phyloP scores from a whole-genome alignment of 1,140 invertebrate genomes.

The Drosophila suzukii region DNA sequence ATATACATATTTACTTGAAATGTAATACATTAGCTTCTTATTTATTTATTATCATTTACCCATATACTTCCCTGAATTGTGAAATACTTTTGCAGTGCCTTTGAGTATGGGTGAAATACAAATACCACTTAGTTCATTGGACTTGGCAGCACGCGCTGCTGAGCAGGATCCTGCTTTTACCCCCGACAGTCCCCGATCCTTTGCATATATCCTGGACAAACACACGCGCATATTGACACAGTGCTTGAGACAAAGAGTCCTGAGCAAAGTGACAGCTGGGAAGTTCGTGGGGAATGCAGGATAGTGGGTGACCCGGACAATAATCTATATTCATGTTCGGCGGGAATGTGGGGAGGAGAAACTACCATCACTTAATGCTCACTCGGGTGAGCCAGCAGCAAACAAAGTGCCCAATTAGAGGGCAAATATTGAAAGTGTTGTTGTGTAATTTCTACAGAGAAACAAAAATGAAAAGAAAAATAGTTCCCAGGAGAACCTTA shows the following conservation, averaged over 20 bases:
- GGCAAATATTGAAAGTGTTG: constrained; percentile 79
- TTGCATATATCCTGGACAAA: constrained; percentile 63
- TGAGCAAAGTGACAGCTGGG: constrained; percentile 31
- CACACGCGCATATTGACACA: constrained; percentile 73
- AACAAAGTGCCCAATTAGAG: constrained; percentile 77
- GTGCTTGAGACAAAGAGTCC: constrained; percentile 69
- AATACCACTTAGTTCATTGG: constrained; percentile 73
- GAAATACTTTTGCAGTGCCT: constrained; percentile 2
- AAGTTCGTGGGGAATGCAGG: not conserved
- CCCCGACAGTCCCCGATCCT: constrained; percentile 2
- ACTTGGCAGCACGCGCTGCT: constrained; percentile 61
- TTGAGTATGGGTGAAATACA: constrained; percentile 4
- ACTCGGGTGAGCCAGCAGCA: constrained; percentile 45
- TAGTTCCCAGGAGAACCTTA: constrained; percentile 25
- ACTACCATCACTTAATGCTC: constrained; percentile 57
- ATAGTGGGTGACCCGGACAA: constrained; percentile 45
- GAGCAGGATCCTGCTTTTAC: constrained; percentile 16
- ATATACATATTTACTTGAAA: no score
- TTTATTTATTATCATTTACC: no score
- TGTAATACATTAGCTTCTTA: no score
- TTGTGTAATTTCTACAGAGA: constrained; percentile 42
- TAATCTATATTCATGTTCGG: constrained; percentile 78
- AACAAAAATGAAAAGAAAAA: constrained; percentile 10
- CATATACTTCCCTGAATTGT: not conserved
- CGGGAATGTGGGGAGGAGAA: constrained; percentile 15